Percentiles rank a stretch among this genome's conserved stretches.
Conservation (phyloP, 2,888 invertebrate species). For the Calameuta filiformis region DNA sequence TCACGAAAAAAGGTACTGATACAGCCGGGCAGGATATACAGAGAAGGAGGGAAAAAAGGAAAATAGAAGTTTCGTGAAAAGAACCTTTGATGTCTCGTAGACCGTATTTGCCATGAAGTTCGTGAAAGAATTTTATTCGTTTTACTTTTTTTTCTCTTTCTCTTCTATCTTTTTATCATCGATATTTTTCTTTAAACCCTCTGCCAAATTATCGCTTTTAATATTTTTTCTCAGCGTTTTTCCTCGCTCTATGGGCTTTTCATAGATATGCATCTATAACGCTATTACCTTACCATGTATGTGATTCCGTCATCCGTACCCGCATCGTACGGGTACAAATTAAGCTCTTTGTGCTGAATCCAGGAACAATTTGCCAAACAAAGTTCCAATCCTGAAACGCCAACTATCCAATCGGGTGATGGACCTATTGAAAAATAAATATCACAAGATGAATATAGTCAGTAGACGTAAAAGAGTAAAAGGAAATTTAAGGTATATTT, state of each 20-base stretch:
- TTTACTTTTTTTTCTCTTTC: no score
- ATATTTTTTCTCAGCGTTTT: slow-evolving; percentile 22
- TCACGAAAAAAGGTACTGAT: neutral
- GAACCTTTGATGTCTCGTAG: neutral
- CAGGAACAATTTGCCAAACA: slow-evolving; percentile 92
- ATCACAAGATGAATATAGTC: neutral
- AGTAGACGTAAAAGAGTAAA: slow-evolving; percentile 2
- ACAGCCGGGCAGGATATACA: neutral
- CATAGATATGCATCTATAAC: neutral
- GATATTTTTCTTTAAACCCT: no score
- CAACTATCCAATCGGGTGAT: slow-evolving; percentile 98
- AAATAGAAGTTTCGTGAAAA: neutral
- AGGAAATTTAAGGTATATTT: neutral
- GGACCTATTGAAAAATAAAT: slow-evolving; percentile 73
- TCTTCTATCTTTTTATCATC: no score
- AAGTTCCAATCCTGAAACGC: slow-evolving; percentile 87
- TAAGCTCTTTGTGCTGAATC: slow-evolving; percentile 84
- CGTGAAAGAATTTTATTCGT: neutral
- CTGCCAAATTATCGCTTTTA: neutral
- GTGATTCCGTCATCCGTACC: slow-evolving; percentile 94
- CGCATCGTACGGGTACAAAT: slow-evolving; percentile 94
- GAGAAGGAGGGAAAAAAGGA: neutral
- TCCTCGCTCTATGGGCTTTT: neutral
- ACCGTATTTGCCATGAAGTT: neutral
- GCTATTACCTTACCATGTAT: slow-evolving; percentile 77